A percentile compares a stretch with the other conserved stretches of the same genome.
Evolutionary conservation across 2,888 invertebrate species (phyloP).

Genomic region (Temnothorax rugatulus): DNA sequence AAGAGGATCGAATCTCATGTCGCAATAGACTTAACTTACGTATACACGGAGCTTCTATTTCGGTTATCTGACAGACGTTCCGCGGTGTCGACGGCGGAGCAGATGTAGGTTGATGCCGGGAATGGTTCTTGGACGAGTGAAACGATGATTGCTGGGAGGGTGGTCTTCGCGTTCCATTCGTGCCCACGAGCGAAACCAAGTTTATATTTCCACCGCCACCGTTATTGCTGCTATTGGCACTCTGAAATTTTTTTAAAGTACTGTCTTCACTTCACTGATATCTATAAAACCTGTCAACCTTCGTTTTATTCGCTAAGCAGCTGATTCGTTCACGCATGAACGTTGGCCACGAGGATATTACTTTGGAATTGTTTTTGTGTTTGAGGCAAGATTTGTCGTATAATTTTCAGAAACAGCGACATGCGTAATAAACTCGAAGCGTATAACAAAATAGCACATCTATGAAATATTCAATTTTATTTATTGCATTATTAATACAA

Average conservation of each 20-base stretch:
- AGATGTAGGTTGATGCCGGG: slow-evolving; percentile 77
- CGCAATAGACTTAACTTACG: slow-evolving; percentile 80
- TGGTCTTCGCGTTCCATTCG: slow-evolving; percentile 78
- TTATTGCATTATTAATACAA: neutral
- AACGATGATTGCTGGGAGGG: slow-evolving; percentile 84
- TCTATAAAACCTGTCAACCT: neutral
- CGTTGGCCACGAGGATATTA: neutral
- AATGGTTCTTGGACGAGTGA: slow-evolving; percentile 83
- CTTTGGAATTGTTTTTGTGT: neutral
- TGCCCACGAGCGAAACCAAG: slow-evolving; percentile 74
- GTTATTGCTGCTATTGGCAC: slow-evolving; percentile 81
- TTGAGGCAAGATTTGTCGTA: neutral
- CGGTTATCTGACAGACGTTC: slow-evolving; percentile 78
- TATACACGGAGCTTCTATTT: slow-evolving; percentile 78
- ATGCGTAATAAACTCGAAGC: neutral
- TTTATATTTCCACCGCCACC: slow-evolving; percentile 76
- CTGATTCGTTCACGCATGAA: neutral
- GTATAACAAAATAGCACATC: neutral
- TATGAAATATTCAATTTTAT: neutral
- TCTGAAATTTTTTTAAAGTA: slow-evolving; percentile 73
- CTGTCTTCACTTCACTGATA: neutral
- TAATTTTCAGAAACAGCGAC: neutral
- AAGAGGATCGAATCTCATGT: neutral
- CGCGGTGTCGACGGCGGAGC: slow-evolving; percentile 73
- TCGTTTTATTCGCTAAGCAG: neutral